A percentile compares a stretch with the other conserved stretches of the same genome.
Conservation (phyloP, 2,797 vertebrate species). For the Carcharodon carcharias region DNA sequence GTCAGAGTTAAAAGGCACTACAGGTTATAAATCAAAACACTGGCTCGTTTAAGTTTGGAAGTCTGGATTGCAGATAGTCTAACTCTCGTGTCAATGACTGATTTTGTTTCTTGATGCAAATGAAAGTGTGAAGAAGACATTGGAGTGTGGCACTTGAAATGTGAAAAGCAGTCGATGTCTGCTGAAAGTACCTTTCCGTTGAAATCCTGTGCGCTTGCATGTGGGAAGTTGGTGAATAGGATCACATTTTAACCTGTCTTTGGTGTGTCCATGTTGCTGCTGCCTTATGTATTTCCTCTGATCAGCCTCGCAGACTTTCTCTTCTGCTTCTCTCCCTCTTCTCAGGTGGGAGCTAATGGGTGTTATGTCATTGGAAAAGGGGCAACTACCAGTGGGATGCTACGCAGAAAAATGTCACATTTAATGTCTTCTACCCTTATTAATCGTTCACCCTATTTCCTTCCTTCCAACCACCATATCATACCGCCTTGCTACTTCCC, state of each 20-base stretch:
- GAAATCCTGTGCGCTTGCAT: background rate
- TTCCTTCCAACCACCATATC: background rate
- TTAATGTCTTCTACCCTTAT: background rate
- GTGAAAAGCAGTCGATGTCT: background rate
- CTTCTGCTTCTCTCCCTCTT: background rate
- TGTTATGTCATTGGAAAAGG: background rate
- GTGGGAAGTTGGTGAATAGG: background rate
- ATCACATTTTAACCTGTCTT: background rate
- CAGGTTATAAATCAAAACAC: background rate
- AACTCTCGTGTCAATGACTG: background rate
- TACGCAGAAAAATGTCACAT: background rate
- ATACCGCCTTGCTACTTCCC: background rate
- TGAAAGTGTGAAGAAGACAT: background rate
- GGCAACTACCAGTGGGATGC: background rate
- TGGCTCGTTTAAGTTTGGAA: background rate
- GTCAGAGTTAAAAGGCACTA: background rate
- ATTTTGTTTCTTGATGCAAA: background rate
- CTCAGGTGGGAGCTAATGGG: background rate
- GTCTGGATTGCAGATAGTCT: background rate
- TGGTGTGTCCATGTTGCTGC: background rate
- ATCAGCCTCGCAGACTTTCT: background rate
- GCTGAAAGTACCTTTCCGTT: background rate
- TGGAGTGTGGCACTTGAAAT: background rate
- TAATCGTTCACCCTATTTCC: background rate
- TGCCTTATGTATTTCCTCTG: background rate